Conservation (phyloP, 2,888 invertebrate species). For the Cantharis rustica region DNA sequence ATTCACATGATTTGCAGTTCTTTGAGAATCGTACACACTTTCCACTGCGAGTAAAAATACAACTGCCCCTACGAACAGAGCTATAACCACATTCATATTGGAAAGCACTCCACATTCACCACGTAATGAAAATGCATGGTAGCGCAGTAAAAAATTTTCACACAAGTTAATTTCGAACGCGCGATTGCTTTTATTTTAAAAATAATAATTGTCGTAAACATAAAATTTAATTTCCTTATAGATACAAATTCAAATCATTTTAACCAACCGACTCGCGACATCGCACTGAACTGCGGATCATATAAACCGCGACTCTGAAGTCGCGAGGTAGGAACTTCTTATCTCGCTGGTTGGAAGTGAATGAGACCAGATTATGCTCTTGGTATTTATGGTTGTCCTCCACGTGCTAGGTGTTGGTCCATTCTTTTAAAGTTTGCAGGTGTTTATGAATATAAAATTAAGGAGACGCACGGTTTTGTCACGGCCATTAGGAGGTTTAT, state of each 20-base stretch:
- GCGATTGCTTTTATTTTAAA: neutral
- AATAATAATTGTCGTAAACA: neutral
- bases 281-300: conserved; percentile 29
- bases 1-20: conserved; percentile 13
- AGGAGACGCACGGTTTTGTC: conserved; percentile 8
- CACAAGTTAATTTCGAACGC: neutral
- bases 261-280: conserved; percentile 26
- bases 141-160: neutral
- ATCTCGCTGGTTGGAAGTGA: conserved; percentile 22
- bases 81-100: conserved; percentile 21
- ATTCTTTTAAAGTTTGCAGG: conserved; percentile 19
- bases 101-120: conserved; percentile 7
- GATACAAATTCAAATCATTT: conserved; percentile 7
- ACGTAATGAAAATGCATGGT: conserved; percentile 17
- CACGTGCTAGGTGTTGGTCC: conserved; percentile 23
- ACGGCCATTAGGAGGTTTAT: conserved; percentile 5
- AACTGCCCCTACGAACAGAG: conserved; percentile 22
- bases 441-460: conserved; percentile 18
- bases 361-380: conserved; percentile 26
- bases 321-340: conserved; percentile 31
- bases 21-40: conserved; percentile 11
- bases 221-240: neutral
- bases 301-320: conserved; percentile 22
- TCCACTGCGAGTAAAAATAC: conserved; percentile 17
- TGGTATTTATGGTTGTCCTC: conserved; percentile 28